Conservation (phyloP, 2,888 invertebrate species). For the Drosophila lutescens region DNA sequence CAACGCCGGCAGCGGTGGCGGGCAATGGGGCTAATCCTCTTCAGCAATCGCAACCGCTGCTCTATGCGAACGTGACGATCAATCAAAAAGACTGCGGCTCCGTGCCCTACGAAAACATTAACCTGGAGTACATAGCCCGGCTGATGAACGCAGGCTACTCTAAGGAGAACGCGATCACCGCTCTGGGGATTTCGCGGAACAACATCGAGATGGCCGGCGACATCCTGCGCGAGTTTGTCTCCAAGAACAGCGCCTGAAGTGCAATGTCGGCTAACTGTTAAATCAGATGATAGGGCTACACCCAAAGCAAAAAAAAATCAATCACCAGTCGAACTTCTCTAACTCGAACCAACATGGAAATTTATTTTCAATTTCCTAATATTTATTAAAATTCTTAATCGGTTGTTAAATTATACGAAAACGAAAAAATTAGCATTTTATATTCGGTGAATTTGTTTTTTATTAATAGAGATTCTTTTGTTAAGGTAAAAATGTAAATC, state of each 20-base stretch:
- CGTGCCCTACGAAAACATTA: slow-evolving; percentile 93
- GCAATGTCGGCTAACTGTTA: slow-evolving; percentile 18
- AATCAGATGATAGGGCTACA: slow-evolving; percentile 7
- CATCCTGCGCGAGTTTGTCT: slow-evolving; percentile 95
- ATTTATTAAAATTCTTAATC: slow-evolving; percentile 1
- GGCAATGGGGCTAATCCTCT: slow-evolving; percentile 32
- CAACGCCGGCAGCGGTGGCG: slow-evolving; percentile 27
- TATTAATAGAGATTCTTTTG: not conserved
- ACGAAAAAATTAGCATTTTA: not conserved
- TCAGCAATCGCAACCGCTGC: slow-evolving; percentile 75
- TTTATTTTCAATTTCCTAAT: not conserved
- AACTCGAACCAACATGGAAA: slow-evolving; percentile 12
- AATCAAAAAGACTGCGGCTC: slow-evolving; percentile 84
- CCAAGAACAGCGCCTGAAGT: slow-evolving; percentile 85
- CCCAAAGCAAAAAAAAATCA: not conserved
- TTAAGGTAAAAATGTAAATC: not conserved
- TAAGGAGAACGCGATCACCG: slow-evolving; percentile 95
- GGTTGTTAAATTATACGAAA: slow-evolving; percentile 2
- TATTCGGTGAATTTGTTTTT: slow-evolving; percentile 10
- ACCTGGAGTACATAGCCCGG: slow-evolving; percentile 95
- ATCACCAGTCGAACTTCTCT: slow-evolving; percentile 19
- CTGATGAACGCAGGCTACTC: slow-evolving; percentile 96
- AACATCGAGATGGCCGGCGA: slow-evolving; percentile 98
- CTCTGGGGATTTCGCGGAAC: slow-evolving; percentile 95
- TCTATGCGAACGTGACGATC: slow-evolving; percentile 85